Evolutionary conservation across 2,113 vertebrate genomes (phyloP).

Genomic region (Chionodraco myersi): DNA sequence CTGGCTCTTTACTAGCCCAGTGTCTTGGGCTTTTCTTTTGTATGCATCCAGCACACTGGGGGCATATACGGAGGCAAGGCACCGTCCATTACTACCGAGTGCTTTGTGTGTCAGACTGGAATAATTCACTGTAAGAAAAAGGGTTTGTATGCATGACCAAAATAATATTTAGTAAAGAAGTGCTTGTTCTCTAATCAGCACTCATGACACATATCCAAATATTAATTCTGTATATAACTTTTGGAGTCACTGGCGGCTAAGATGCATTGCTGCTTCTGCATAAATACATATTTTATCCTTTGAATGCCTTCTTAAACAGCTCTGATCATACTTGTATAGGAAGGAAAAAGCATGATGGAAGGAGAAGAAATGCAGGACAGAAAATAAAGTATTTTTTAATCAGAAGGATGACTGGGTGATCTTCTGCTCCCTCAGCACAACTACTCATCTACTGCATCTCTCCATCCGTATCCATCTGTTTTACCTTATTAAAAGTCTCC

Average conservation of each 20-base stretch:
- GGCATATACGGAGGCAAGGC: too few species aligned
- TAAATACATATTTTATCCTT: conserved; percentile 11
- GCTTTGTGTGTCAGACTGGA: not conserved
- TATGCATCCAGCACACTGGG: too few species aligned
- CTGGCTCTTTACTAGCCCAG: not conserved
- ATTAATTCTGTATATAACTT: not conserved
- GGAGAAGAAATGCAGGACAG: not conserved
- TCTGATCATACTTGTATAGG: not conserved
- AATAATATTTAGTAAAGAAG: not conserved
- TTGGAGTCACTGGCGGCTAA: not conserved
- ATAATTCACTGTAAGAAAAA: not conserved
- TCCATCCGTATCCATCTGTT: conserved; percentile 43
- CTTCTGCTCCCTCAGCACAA: conserved; percentile 49
- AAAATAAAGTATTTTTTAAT: conserved; percentile 15
- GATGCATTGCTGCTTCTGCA: conserved; percentile 6
- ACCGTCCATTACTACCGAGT: not conserved
- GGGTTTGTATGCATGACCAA: not conserved
- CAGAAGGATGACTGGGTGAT: conserved; percentile 40
- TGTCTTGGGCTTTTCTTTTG: not conserved
- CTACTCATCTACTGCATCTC: conserved; percentile 45
- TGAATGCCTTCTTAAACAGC: conserved; percentile 17
- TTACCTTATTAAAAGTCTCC: conserved; percentile 65
- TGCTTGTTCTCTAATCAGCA: not conserved
- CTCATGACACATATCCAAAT: not conserved
- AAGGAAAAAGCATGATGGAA: conserved; percentile 4